Conservation (phyloP, 2,113 vertebrate species). For the Stigmatopora argus region DNA sequence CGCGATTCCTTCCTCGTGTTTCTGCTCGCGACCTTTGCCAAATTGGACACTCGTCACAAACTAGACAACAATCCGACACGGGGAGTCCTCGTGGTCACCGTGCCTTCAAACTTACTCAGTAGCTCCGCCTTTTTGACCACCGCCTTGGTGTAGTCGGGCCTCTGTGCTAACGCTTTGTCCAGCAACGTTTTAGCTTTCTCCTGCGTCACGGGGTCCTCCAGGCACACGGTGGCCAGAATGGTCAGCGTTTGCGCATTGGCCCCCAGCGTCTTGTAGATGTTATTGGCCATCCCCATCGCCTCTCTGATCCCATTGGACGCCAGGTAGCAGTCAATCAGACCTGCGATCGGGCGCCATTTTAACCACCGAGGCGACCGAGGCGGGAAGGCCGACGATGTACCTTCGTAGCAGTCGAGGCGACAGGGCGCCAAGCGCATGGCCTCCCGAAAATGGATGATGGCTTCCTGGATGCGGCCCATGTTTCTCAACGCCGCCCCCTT, state of each 20-base stretch:
- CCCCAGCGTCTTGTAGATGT: conserved; percentile 95
- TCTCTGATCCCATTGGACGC: conserved; percentile 94
- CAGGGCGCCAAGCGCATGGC: conserved; percentile 91
- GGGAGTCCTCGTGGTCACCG: no score
- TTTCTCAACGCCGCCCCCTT: conserved; percentile 93
- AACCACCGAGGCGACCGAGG: not conserved
- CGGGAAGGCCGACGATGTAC: conserved; percentile 40
- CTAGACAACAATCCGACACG: not conserved
- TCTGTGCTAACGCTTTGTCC: conserved; percentile 91
- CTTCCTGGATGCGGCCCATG: conserved; percentile 95
- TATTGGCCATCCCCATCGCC: conserved; percentile 98
- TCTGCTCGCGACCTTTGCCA: conserved; percentile 86
- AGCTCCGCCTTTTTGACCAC: conserved; percentile 97
- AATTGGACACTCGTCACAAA: not conserved
- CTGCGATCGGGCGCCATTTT: conserved; percentile 52
- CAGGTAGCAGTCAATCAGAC: conserved; percentile 94
- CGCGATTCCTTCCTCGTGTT: conserved; percentile 92
- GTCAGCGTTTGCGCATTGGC: conserved; percentile 94
- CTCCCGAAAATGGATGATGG: conserved; percentile 96
- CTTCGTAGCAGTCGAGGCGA: conserved; percentile 95
- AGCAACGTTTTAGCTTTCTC: conserved; percentile 92
- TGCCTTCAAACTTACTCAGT: conserved; percentile 73
- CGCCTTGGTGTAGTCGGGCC: conserved; percentile 95
- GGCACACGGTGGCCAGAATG: conserved; percentile 90
- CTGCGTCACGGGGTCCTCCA: conserved; percentile 93